These are phyloP conservation scores for Gymnothorax reevesii DNA, from an alignment of 2,797 vertebrate species.

Conservation along the genomic window DNA sequence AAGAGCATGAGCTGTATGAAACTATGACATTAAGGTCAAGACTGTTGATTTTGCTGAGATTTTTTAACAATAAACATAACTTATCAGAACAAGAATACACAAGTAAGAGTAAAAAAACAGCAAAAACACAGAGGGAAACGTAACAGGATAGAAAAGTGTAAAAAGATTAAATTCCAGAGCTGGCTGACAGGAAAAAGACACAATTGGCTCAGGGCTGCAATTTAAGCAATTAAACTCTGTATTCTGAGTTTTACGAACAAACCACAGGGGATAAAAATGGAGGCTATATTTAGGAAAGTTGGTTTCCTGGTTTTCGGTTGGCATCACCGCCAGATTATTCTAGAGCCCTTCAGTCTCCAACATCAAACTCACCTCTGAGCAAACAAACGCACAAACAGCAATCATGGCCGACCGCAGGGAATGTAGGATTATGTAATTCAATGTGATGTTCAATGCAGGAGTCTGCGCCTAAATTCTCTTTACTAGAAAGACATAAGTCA, in stretches of 20 bases:
- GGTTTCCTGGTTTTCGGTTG: constrained; percentile 5
- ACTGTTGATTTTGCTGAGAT: too few species aligned
- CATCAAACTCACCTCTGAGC: constrained; percentile 7
- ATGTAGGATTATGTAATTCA: constrained; percentile 29
- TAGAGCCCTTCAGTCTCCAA: constrained; percentile 23
- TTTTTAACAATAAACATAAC: too few species aligned
- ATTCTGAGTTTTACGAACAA: constrained; percentile 59
- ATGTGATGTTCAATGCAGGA: constrained; percentile 23
- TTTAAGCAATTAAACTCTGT: constrained; percentile 36
- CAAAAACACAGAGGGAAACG: not conserved
- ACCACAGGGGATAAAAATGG: constrained; percentile 40
- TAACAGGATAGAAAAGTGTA: not conserved
- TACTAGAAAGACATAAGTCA: not conserved
- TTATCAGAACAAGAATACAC: not conserved
- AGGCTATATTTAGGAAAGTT: constrained; percentile 23
- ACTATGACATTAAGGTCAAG: too few species aligned
- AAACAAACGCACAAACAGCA: constrained; percentile 15
- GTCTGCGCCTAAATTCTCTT: not conserved
- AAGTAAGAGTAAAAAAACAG: not conserved
- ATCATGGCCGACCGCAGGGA: constrained; percentile 18
- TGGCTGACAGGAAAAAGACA: constrained; percentile 60
- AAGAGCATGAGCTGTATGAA: too few species aligned
- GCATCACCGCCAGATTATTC: constrained; percentile 10
- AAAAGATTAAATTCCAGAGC: not conserved
- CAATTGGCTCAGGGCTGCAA: constrained; percentile 40